Conservation (phyloP, 2,888 invertebrate species). For the Campoplex capitator region DNA sequence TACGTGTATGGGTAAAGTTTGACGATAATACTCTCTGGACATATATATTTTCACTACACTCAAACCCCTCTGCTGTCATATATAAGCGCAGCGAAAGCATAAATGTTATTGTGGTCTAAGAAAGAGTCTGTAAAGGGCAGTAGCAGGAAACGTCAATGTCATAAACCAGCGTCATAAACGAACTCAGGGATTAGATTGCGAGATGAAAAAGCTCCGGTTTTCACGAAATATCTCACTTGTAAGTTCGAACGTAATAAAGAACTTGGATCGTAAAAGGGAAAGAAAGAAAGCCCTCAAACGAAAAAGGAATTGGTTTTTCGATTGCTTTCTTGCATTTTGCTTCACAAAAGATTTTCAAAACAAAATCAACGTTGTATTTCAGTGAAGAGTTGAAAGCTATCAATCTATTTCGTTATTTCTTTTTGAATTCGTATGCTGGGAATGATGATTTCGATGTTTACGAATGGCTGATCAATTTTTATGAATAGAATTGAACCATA, state of each 20-base stretch:
- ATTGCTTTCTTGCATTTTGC: background rate
- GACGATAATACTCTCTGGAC: background rate
- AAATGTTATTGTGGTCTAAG: constrained; percentile 10
- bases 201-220: constrained; percentile 42
- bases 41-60: background rate
- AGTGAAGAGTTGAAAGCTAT: background rate
- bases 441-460: too few relatives aligned
- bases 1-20: background rate
- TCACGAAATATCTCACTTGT: constrained; percentile 16
- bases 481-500: background rate
- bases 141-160: constrained; percentile 38
- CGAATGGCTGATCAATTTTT: background rate
- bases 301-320: constrained; percentile 10
- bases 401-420: background rate
- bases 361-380: background rate
- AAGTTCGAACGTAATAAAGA: background rate
- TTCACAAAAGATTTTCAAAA: background rate
- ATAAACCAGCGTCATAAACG: constrained; percentile 58
- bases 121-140: constrained; percentile 2
- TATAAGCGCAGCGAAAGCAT: background rate
- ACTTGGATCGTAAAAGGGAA: constrained; percentile 22
- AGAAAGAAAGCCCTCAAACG: background rate
- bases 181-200: constrained; percentile 44
- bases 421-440: background rate
- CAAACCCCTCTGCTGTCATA: background rate